Evolutionary conservation across 2,113 vertebrate genomes (phyloP).

Genomic region (Callorhinus ursinus): DNA sequence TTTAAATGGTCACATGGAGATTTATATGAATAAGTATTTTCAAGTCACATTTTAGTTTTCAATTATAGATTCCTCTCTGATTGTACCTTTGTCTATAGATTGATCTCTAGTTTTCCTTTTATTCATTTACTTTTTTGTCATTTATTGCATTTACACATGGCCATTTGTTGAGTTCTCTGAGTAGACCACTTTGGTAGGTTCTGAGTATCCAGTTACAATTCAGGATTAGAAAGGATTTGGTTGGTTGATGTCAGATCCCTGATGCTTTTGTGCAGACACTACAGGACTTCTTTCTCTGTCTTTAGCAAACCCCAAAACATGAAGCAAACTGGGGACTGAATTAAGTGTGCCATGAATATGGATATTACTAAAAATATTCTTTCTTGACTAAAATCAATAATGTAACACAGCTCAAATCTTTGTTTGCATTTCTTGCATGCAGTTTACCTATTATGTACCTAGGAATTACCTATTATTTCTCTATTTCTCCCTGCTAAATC

Average conservation of each 20-base stretch:
- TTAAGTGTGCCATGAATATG: background rate
- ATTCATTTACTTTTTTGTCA: background rate
- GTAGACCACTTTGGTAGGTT: background rate
- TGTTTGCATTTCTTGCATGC: background rate
- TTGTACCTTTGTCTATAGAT: background rate
- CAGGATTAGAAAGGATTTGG: background rate
- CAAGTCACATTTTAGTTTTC: background rate
- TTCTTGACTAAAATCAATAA: constrained; percentile 17
- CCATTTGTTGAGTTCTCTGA: background rate
- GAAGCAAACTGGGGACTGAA: background rate
- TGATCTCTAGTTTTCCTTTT: background rate
- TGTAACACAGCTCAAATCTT: background rate
- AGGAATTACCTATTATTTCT: background rate
- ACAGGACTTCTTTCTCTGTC: background rate
- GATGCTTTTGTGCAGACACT: background rate
- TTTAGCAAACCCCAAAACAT: background rate
- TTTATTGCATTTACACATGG: background rate
- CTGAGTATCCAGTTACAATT: background rate
- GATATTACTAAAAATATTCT: background rate
- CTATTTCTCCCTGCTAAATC: background rate
- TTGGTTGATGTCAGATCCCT: background rate
- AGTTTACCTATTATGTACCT: background rate
- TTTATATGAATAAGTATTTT: background rate
- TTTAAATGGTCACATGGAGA: background rate
- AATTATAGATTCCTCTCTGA: background rate